Base-by-base conservation (phyloP, 2,888 invertebrate species). In the Drosophila algonquin region DNA sequence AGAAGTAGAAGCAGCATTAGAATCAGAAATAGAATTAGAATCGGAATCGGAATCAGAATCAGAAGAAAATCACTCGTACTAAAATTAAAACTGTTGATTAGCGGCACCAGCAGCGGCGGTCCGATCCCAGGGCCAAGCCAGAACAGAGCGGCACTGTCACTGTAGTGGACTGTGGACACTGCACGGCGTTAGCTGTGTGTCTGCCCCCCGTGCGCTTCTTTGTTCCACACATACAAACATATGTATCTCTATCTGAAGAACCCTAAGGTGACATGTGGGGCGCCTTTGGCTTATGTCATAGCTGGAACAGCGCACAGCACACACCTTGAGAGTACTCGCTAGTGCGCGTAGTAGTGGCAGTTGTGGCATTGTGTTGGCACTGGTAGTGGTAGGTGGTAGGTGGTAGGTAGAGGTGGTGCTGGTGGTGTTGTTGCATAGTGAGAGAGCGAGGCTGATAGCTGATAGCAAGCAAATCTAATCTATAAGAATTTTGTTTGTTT, bases 21-120 rank as follows among this genome's bases (percentile, higher is more conserved):
- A 40, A 40, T 14, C 2, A 5, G 40, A 14, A 40, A n/a, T n/a
- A n/a, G n/a, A n/a, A n/a, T n/a, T n/a, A n/a, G n/a, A n/a, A n/a
- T n/a, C n/a, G n/a, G n/a, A n/a, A n/a, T n/a, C n/a, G n/a, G n/a
- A 53, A 48, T 32, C 2, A 6, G 14, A 40, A 40, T 14, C 2
- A 5, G 40, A 14, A 40, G 40, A 40, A n/a, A 40, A 40, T 40
- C 2, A 40, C 54, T 44, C 64, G 54, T 50, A 67, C 67, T 50
- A 67, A 67, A 55, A 65, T 65, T 55, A 55, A 65, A 67, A 55
- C 50, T 65, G 55, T 67, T 67, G 65, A 67, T 67, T 56, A 10
- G 32, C 32, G 12, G 40, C 14, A 40, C 35, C 35, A 35, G 14
- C 35, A 6, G 12, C 14, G 40, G 14, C 40, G 40, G n/a, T 40